Percentiles rank a stretch among this genome's conserved stretches.
These are phyloP conservation scores for Trachemys scripta DNA, from an alignment of 2,113 vertebrate genomes.

Conservation along the genomic window DNA sequence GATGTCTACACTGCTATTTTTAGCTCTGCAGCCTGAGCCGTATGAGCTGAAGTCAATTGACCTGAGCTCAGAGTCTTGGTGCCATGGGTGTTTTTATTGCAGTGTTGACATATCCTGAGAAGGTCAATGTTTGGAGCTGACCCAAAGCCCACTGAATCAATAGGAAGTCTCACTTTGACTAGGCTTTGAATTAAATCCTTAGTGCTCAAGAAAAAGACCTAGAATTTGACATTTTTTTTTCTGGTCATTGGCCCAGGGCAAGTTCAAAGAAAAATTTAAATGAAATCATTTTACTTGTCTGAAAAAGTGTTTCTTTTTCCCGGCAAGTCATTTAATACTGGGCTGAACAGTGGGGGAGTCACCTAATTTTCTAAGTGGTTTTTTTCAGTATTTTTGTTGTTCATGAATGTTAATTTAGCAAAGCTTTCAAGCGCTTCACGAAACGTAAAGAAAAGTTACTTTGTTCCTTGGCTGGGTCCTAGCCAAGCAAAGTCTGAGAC, in stretches of 20 bases:
- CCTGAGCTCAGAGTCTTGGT: background rate
- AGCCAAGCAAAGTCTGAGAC: background rate
- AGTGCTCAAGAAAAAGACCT: background rate
- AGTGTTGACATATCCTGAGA: background rate
- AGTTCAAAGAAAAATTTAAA: background rate
- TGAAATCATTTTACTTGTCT: background rate
- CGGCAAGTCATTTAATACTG: background rate
- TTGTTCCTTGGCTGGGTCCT: background rate
- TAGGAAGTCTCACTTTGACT: background rate
- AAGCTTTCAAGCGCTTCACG: background rate
- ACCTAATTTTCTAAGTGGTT: background rate
- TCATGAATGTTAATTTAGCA: background rate
- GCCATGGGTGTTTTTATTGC: background rate
- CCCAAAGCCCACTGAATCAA: background rate
- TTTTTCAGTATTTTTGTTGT: background rate
- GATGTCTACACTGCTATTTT: background rate
- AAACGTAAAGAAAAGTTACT: background rate
- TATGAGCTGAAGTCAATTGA: background rate
- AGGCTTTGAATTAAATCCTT: background rate
- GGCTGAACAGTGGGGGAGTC: background rate
- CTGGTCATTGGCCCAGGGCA: background rate
- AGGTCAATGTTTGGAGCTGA: background rate
- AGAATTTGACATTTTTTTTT: background rate
- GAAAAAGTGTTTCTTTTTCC: rapidly evolving
- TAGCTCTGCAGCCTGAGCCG: background rate